Base-by-base conservation (phyloP, 2,113 vertebrate species). In the Miniopterus natalensis region DNA sequence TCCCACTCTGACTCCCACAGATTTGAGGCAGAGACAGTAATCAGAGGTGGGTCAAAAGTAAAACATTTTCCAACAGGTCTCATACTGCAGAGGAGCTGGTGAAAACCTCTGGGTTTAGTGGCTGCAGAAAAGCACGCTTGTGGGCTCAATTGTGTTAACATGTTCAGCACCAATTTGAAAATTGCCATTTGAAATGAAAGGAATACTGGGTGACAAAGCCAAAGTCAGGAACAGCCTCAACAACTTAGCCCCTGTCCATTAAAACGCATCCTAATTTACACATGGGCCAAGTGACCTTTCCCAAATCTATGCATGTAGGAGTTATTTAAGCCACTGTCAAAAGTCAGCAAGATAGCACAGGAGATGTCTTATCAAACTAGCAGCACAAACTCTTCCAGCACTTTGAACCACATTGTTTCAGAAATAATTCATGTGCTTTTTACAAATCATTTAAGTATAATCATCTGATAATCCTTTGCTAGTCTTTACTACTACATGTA, bases 341-440 rank as follows among this genome's bases (percentile, higher is more conserved):
- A 31, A 40, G 57, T 61, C 45, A 55, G 84, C 14, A 12, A 45
- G 59, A 63, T 27, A 3, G 3, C 75, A 51, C 65, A 13, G 45
- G 27, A 47, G 23, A 57, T 8, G 14, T 45, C 79, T 90, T 55
- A 36, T 3, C 45, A 47, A 63, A 66, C 81, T 8, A 29, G 31
- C 40, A 81, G 5, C 11, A 45, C 3, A 66, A 36, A 25, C 10
- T 93, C 75, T 80, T 63, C 21, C 27, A 25, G 49, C 4, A 47
- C 59, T 40, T 79, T 10, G 25, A 61, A 31, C 31, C 13, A 53
- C 27, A 21, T 5, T 84, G 42, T 73, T 92, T 49, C 27, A 61
- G 61, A 88, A 97, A 84, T 40, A 81, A 90, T 61, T 78, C 42
- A 36, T 45, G 65, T 59, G 94, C 40, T 94, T 94, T 83, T 86